Percentiles rank a stretch among this genome's conserved stretches.
Evolutionary conservation across 2,113 vertebrate species (phyloP).

Genomic region (Datnioides undecimradiatus): DNA sequence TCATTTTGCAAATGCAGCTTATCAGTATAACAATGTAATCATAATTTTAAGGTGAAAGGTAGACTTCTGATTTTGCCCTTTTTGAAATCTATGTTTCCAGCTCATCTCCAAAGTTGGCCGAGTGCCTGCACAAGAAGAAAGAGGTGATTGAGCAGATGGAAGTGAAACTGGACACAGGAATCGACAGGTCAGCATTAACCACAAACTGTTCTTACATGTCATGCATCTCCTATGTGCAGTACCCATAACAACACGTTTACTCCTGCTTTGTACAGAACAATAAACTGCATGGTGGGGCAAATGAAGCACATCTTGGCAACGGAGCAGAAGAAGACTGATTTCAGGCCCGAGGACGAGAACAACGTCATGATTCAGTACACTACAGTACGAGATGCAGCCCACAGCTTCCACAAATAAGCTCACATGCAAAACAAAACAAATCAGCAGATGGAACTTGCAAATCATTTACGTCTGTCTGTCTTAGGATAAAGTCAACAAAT

Average conservation of each 20-base stretch:
- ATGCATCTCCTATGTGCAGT: neutral
- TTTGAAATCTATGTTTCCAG: conserved; percentile 76
- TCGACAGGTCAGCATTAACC: conserved; percentile 90
- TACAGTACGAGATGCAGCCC: conserved; percentile 85
- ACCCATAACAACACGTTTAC: neutral
- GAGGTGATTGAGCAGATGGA: conserved; percentile 99
- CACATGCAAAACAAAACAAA: conserved; percentile 37
- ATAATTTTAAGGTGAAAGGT: neutral
- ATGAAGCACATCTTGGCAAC: conserved; percentile 97
- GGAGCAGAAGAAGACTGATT: conserved; percentile 99
- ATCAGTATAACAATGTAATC: no score
- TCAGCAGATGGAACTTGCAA: conserved; percentile 1
- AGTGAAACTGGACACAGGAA: conserved; percentile 97
- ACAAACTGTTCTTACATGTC: neutral
- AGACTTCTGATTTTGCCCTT: conserved; percentile 13
- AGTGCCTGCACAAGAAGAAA: conserved; percentile 99
- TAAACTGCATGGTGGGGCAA: conserved; percentile 98
- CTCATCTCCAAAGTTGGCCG: conserved; percentile 96
- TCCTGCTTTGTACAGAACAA: conserved; percentile 86
- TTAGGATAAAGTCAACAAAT: no score
- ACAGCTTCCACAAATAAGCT: neutral
- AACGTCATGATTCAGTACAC: conserved; percentile 98
- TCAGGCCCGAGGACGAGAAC: conserved; percentile 98
- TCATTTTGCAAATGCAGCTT: neutral
- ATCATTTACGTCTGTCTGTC: neutral